Percentiles rank a stretch among this genome's conserved stretches.
Conservation (phyloP, 2,797 vertebrate genomes). For the Cirrhinus molitorella region DNA sequence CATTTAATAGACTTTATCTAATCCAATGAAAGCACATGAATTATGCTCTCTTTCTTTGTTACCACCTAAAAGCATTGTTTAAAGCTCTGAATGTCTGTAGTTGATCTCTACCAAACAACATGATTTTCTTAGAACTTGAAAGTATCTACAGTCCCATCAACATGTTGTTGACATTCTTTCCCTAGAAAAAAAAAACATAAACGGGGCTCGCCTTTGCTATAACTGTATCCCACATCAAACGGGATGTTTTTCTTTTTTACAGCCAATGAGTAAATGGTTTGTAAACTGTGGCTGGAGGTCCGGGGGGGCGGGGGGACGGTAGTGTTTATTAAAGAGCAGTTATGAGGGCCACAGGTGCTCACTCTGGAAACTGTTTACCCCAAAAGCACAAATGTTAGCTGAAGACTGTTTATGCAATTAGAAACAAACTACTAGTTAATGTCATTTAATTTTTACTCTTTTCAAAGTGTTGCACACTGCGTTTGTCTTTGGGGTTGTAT, state of each 20-base stretch:
- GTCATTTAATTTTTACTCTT: neutral
- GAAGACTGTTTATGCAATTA: constrained; percentile 22
- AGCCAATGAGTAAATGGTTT: constrained; percentile 46
- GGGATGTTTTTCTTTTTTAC: constrained; percentile 24
- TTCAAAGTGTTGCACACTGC: neutral
- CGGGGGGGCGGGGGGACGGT: neutral
- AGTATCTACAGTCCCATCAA: neutral
- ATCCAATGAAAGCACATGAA: neutral
- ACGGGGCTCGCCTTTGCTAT: constrained; percentile 18
- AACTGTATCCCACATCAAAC: constrained; percentile 45
- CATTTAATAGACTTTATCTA: neutral
- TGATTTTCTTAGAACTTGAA: constrained; percentile 11
- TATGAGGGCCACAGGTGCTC: constrained; percentile 43
- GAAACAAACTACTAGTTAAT: constrained; percentile 2
- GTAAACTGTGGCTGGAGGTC: constrained; percentile 34
- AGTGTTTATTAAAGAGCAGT: constrained; percentile 23
- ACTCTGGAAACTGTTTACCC: constrained; percentile 40
- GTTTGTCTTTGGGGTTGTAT: neutral
- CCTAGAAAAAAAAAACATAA: constrained; percentile 1
- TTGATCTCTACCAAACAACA: neutral
- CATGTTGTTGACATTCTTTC: constrained; percentile 25
- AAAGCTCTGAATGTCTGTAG: neutral
- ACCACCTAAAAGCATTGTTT: neutral
- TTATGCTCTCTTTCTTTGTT: neutral
- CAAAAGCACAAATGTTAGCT: constrained; percentile 19